Conservation (phyloP, 1,140 invertebrate genomes). For the Tetragonula clypearis region DNA sequence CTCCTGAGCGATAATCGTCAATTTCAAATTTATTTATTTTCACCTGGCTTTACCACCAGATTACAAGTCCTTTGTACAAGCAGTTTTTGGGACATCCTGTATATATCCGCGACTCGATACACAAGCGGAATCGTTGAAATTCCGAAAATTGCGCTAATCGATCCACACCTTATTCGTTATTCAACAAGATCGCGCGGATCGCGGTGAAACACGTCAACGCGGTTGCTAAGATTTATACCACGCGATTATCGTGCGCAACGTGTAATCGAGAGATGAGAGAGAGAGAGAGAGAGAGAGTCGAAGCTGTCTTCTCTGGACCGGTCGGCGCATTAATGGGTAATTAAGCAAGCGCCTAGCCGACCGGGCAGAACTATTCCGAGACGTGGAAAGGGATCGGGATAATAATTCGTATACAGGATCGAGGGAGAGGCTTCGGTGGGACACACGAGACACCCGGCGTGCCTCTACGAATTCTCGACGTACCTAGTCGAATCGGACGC, state of each 20-base stretch:
- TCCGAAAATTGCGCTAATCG: conserved; percentile 1
- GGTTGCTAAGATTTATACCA: conserved; percentile 7
- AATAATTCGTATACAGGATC: conserved; percentile 61
- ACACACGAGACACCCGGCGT: conserved; percentile 40
- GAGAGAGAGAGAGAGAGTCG: neutral
- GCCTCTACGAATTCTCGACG: conserved; percentile 65
- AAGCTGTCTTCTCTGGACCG: conserved; percentile 4
- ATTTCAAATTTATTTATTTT: too few relatives aligned
- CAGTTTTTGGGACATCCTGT: too few relatives aligned
- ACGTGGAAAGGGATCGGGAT: conserved; percentile 54
- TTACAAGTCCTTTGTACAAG: too few relatives aligned
- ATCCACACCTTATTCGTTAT: conserved; percentile 13
- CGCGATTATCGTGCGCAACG: conserved; percentile 25
- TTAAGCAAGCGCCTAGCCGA: conserved; percentile 56
- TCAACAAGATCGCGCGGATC: neutral
- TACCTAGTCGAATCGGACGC: conserved; percentile 41
- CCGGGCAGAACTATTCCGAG: conserved; percentile 52
- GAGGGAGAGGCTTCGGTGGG: conserved; percentile 1
- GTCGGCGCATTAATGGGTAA: conserved; percentile 63
- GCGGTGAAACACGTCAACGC: too few relatives aligned
- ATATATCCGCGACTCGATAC: too few relatives aligned
- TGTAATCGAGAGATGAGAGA: conserved; percentile 23
- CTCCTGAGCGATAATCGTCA: too few relatives aligned
- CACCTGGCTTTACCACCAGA: too few relatives aligned
- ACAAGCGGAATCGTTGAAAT: neutral